Percentiles rank a stretch among this genome's conserved stretches.
These are phyloP conservation scores for Sceloporus undulatus DNA, from an alignment of 2,113 vertebrate species.

Conservation along the genomic window DNA sequence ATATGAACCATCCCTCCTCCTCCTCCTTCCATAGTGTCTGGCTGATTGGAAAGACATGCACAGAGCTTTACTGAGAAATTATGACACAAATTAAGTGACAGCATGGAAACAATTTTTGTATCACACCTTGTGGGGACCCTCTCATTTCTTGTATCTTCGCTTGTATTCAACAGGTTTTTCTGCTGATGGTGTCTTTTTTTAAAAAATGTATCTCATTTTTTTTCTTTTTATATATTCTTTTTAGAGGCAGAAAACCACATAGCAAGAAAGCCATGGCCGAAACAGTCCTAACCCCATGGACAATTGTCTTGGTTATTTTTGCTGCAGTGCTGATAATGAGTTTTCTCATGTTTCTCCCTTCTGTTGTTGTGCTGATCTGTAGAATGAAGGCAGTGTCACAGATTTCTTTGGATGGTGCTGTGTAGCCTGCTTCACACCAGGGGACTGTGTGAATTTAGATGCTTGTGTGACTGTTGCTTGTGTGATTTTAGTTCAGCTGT, in stretches of 20 bases:
- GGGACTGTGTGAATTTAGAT: rapidly evolving
- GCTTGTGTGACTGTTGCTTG: background rate
- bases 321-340: constrained; percentile 71
- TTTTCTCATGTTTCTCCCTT: constrained; percentile 70
- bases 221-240: constrained; percentile 33
- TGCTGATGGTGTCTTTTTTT: background rate
- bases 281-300: constrained; percentile 58
- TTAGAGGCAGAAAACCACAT: background rate
- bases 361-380: constrained; percentile 55
- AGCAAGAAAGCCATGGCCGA: constrained; percentile 9
- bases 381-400: constrained; percentile 55
- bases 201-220: too few relatives aligned
- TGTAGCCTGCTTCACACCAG: constrained; percentile 41
- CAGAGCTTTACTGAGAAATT: too few relatives aligned
- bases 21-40: too few relatives aligned
- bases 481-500: rapidly evolving
- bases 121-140: background rate
- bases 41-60: too few relatives aligned
- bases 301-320: constrained; percentile 73
- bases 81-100: too few relatives aligned
- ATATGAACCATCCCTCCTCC: background rate
- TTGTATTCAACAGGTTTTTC: background rate
- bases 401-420: constrained; percentile 55
- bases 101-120: background rate
- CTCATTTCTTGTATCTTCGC: background rate